phyloP scores from a whole-genome alignment of 2,888 invertebrate species.

The Oasisia sp. region DNA sequence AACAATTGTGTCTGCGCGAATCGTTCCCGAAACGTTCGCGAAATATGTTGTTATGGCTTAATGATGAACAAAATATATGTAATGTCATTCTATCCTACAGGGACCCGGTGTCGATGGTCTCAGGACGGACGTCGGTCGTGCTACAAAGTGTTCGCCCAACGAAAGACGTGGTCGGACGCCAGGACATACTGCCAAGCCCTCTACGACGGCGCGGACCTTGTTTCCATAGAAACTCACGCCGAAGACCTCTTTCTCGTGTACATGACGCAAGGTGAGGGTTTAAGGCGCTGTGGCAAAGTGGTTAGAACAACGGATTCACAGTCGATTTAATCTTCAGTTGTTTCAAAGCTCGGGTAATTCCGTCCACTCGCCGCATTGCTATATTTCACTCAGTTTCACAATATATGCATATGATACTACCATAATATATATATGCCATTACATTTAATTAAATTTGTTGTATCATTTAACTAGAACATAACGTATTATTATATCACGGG shows the following conservation, averaged over 20 bases:
- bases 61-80: too few species aligned
- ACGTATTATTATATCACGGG: too few species aligned
- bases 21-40: too few species aligned
- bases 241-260: slow-evolving; percentile 9
- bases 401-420: too few species aligned
- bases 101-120: background rate
- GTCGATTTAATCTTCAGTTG: background rate
- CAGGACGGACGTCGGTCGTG: background rate
- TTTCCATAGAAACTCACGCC: background rate
- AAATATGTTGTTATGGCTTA: too few species aligned
- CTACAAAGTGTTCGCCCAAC: background rate
- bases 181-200: background rate
- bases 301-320: background rate
- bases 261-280: background rate
- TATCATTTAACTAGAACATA: too few species aligned
- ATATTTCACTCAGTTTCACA: too few species aligned
- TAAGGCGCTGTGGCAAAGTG: background rate
- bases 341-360: too few species aligned
- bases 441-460: too few species aligned
- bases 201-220: background rate
- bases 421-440: too few species aligned
- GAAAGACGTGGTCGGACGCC: background rate
- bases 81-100: background rate
- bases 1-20: too few species aligned
- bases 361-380: too few species aligned